These are phyloP conservation scores for Rotaria socialis DNA, from an alignment of 2,888 invertebrate species.

Conservation along the genomic window DNA sequence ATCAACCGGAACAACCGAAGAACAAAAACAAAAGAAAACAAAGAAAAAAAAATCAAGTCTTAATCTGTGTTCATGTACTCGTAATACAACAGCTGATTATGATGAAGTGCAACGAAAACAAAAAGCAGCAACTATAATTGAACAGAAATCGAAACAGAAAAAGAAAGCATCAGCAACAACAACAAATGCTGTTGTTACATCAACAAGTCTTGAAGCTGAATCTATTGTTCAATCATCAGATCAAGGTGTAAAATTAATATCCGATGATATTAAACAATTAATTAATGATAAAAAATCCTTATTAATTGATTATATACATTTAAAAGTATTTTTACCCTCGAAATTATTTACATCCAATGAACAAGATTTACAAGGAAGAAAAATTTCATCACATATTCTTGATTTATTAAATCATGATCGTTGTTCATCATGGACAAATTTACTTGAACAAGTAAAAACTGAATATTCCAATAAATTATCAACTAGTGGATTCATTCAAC, in stretches of 20 bases:
- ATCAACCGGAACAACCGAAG: neutral
- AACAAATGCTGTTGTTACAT: neutral
- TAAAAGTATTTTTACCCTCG: neutral
- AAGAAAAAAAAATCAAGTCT: slow-evolving; percentile 16
- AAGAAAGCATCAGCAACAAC: slow-evolving; percentile 23
- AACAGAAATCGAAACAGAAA: slow-evolving; percentile 25
- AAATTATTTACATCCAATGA: neutral
- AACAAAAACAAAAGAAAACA: neutral
- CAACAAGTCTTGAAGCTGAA: neutral
- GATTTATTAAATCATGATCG: neutral
- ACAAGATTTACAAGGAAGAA: neutral
- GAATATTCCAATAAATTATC: neutral
- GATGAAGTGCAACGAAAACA: slow-evolving; percentile 34
- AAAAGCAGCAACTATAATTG: neutral
- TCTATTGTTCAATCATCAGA: neutral
- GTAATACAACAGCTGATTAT: neutral
- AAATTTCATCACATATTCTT: neutral
- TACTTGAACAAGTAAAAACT: neutral
- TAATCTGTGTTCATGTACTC: slow-evolving; percentile 17
- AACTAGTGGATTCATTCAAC: neutral
- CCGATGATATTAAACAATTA: neutral
- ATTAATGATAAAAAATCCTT: neutral
- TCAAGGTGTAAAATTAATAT: neutral
- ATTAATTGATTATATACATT: slow-evolving; percentile 31
- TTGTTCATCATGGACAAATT: slow-evolving; percentile 30